Percentiles rank a stretch among this genome's conserved stretches.
Evolutionary conservation across 2,797 vertebrate species (phyloP).

Genomic region (Poecilia gillii): DNA sequence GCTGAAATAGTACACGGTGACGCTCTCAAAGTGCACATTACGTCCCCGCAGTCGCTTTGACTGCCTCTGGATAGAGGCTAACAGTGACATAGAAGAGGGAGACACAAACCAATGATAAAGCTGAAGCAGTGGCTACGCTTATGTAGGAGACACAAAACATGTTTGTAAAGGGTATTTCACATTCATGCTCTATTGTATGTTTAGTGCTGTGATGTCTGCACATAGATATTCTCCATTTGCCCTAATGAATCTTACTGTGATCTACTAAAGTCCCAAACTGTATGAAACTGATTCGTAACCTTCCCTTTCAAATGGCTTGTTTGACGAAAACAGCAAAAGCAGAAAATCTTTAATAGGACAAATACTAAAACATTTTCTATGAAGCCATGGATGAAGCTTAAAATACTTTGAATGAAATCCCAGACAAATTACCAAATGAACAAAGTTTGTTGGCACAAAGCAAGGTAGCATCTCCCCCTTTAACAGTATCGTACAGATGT

Average conservation of each 20-base stretch:
- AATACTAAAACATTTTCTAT: background rate
- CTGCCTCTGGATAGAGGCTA: conserved; percentile 89
- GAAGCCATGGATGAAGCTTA: background rate
- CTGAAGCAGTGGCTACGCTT: background rate
- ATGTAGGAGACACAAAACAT: background rate
- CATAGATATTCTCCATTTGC: background rate
- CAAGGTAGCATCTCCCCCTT: background rate
- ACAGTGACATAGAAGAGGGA: background rate
- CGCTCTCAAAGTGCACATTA: conserved; percentile 92
- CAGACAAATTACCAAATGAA: background rate
- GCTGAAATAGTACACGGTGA: conserved; percentile 95
- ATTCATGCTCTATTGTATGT: background rate
- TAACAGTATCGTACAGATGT: background rate
- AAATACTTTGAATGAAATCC: background rate
- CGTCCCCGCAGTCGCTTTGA: conserved; percentile 88
- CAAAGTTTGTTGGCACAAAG: background rate
- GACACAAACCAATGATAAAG: background rate
- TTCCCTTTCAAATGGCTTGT: background rate
- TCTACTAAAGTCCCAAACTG: background rate
- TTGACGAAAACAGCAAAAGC: background rate
- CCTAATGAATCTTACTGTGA: background rate
- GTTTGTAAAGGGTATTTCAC: background rate
- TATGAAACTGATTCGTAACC: background rate
- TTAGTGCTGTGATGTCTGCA: background rate
- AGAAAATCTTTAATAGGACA: background rate